Evolutionary conservation across 2,888 invertebrate species (phyloP), one percentile per base, ranked within the genome.

Genomic region (Eupithecia insigniata): DNA sequence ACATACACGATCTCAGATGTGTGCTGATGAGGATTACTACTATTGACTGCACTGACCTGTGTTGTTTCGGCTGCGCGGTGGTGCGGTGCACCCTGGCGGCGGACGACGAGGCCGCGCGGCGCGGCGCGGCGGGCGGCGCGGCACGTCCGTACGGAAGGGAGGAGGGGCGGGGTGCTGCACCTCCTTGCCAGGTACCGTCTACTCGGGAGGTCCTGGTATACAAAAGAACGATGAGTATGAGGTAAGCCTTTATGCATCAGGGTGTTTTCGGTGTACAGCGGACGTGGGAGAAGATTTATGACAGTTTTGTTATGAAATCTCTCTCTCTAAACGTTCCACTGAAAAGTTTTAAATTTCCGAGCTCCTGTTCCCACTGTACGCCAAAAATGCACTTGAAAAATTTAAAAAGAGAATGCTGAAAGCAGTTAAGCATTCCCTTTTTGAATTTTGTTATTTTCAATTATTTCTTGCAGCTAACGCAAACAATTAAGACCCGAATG

Each of bases 71-170:
- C 73, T 87, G 88, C 12, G 64, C 83, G 66, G 92, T 85, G 66
- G 94, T 90, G 80, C 95, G 84, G 78, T 82, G 77, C 85, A 94
- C 87, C 87, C 90, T 93, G 88, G 89, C 95, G 81, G 86, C 95
- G 0, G 96, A 96, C 32, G 96, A 96, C 18, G 96, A 96, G 6
- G 96, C 96, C 18, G 96, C 96, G 76, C 96, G 92, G 78, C 96
- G 94, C 30, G 94, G 92, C 2, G 92, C 92, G 66, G 94, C 87
- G 26, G 95, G 90, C 0, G 93, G 90, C 22, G 90, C 82, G 32
- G 90, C 84, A 55, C 95, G 95, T 28, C 96, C 96, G 87, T 97
- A 96, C 28, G 97, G 96, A 79, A 97, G 89, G 76, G 96, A 96
- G 79, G 96, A 95, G 0, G 97, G 97, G 72, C 97, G 95, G 89